A percentile compares a stretch with the other conserved stretches of the same genome.
Evolutionary conservation across 2,113 vertebrate genomes (phyloP).

Genomic region (Dendrocopos noguchii): DNA sequence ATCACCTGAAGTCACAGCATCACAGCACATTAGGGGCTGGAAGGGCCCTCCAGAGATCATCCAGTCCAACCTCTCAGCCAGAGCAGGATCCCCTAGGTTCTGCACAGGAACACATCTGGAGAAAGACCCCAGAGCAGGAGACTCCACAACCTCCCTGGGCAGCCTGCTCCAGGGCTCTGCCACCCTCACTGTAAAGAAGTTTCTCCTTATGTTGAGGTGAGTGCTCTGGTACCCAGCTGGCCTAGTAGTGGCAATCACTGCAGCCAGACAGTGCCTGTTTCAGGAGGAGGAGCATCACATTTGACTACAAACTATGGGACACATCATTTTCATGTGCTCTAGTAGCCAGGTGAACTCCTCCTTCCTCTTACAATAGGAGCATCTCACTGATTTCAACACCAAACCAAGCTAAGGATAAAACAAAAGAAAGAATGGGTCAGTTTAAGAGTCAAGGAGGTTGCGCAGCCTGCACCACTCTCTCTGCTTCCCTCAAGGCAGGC

Average conservation of each 20-base stretch:
- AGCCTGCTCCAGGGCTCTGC: too few relatives aligned
- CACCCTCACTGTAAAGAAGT: too few relatives aligned
- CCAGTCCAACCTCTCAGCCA: too few relatives aligned
- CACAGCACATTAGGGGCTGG: too few relatives aligned
- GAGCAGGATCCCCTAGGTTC: too few relatives aligned
- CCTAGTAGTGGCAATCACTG: slow-evolving; percentile 12
- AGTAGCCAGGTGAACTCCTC: not conserved
- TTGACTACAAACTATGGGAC: slow-evolving; percentile 3
- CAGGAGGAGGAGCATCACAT: not conserved
- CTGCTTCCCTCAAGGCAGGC: not conserved
- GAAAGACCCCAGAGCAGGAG: too few relatives aligned
- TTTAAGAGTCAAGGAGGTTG: not conserved
- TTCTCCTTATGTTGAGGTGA: not conserved
- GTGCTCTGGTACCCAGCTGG: not conserved
- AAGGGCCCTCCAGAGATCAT: too few relatives aligned
- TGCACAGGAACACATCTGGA: too few relatives aligned
- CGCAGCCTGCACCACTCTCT: not conserved
- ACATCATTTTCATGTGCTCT: not conserved
- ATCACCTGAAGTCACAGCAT: not conserved
- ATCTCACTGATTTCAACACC: slow-evolving; percentile 15
- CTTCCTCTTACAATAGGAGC: not conserved
- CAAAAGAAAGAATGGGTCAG: not conserved
- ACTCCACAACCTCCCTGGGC: too few relatives aligned
- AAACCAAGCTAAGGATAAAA: slow-evolving; percentile 20
- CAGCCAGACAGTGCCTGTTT: slow-evolving; percentile 26